Conservation (phyloP, 2,888 invertebrate genomes). For the Netelia fuscicornis region DNA sequence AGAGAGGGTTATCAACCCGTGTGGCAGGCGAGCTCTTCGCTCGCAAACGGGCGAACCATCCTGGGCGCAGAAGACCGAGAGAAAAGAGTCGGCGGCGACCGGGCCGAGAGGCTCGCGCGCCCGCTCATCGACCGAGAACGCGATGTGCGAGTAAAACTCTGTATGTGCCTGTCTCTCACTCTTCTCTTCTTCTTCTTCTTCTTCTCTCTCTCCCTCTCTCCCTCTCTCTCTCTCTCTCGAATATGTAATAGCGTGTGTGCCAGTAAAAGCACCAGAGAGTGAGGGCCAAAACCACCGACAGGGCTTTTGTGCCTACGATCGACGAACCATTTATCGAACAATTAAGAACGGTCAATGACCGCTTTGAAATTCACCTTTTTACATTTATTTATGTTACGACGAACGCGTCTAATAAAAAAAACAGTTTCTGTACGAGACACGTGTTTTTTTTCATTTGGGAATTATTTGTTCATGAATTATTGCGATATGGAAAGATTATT, state of each 20-base stretch:
- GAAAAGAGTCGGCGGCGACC: slow-evolving; percentile 69
- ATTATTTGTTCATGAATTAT: too few relatives aligned
- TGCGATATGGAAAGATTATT: too few relatives aligned
- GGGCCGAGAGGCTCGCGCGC: slow-evolving; percentile 41
- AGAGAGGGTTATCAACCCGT: slow-evolving; percentile 70
- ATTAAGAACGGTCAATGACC: slow-evolving; percentile 26
- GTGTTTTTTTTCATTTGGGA: neutral
- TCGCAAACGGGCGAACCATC: slow-evolving; percentile 55
- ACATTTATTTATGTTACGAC: neutral
- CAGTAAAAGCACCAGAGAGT: slow-evolving; percentile 5
- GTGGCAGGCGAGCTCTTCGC: slow-evolving; percentile 57
- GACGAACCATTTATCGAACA: slow-evolving; percentile 39
- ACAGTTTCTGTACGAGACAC: neutral
- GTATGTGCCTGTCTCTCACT: too few relatives aligned
- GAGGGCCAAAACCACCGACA: slow-evolving; percentile 39
- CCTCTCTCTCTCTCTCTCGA: slow-evolving; percentile 38
- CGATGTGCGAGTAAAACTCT: slow-evolving; percentile 52
- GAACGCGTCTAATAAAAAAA: slow-evolving; percentile 2
- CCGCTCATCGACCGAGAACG: slow-evolving; percentile 63
- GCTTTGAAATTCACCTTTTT: neutral
- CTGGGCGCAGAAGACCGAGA: slow-evolving; percentile 72
- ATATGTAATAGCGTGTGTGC: slow-evolving; percentile 64
- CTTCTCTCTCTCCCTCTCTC: too few relatives aligned
- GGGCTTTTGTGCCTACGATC: slow-evolving; percentile 32
- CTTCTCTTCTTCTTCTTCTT: too few relatives aligned